These are phyloP conservation scores for Ceratotherium simum DNA, from an alignment of 2,113 vertebrate species.

Conservation along the genomic window DNA sequence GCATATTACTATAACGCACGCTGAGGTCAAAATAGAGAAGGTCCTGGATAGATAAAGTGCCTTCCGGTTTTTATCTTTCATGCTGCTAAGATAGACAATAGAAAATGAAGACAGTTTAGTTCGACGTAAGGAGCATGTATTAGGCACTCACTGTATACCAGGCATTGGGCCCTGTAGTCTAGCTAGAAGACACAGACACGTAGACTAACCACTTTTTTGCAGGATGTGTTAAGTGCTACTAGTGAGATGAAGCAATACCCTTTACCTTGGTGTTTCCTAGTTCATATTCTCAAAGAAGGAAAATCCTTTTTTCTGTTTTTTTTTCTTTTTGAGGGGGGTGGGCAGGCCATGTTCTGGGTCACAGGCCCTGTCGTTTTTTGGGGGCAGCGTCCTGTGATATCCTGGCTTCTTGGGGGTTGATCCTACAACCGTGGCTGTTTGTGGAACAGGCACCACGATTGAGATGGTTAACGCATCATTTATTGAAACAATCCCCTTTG, in stretches of 20 bases:
- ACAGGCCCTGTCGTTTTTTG: background rate
- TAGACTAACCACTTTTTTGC: background rate
- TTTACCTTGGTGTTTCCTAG: background rate
- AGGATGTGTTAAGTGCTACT: background rate
- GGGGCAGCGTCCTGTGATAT: rapidly evolving
- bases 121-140: background rate
- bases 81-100: background rate
- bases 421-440: background rate
- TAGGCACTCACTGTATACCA: background rate
- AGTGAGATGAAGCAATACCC: background rate
- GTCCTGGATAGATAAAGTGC: background rate
- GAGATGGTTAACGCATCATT: background rate
- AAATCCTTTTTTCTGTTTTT: background rate
- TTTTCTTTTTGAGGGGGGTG: background rate
- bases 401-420: background rate
- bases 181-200: background rate
- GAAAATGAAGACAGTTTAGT: background rate
- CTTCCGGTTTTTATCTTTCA: slow-evolving; percentile 16
- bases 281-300: background rate
- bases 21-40: background rate
- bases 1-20: background rate
- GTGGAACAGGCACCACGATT: background rate
- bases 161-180: background rate
- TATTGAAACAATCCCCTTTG: background rate
- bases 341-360: background rate